Evolutionary conservation across 2,888 invertebrate genomes (phyloP), one percentile per base, ranked within the genome.

Genomic region (Steinernema hermaphroditum): DNA sequence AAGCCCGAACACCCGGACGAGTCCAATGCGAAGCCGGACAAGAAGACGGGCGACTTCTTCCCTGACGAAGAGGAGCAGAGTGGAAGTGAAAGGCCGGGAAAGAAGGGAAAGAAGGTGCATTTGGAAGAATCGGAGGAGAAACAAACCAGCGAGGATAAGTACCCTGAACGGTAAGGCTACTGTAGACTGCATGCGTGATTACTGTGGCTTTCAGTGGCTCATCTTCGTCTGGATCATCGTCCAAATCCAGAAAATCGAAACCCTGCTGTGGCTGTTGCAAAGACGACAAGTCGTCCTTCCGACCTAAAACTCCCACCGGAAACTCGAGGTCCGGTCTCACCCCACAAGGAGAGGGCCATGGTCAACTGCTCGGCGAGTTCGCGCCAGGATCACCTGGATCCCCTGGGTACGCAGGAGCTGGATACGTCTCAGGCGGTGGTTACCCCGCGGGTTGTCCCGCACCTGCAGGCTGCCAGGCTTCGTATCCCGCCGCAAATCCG

Each of bases 241-340:
- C 54, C 14, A 54, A 54, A 27, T 16, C 54, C 27, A 6, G 24
- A 4, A 54, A 54, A 19, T 19, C 49, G 27, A 54, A 54, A 27
- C 27, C 22, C 6, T 54, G 54, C 54, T 54, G 54, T 27, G 54
- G 54, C 54, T 54, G 54, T 22, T 54, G 54, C 54, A 54, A 54
- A 27, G 54, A 54, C 22, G 54, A 54, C 54, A 54, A 54, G 54
- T 19, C 22, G 24, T 27, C 54, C 6, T n/a, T 9, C 19, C 9
- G 49, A 49, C 54, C 54, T 22, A 54, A 54, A 16, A 22, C 9
- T 6, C 54, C 54, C 27, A 54, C 54, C 2, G 54, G 24, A 54
- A 22, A 22, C 2, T 4, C 16, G 32, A 34, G 14, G 32, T 62
- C 29, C 46, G n/a, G 16, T 46, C n/a, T 16, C 46, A 46, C n/a